These are phyloP conservation scores for Chorisops tibialis DNA, from an alignment of 2,888 invertebrate genomes.

Conservation along the genomic window DNA sequence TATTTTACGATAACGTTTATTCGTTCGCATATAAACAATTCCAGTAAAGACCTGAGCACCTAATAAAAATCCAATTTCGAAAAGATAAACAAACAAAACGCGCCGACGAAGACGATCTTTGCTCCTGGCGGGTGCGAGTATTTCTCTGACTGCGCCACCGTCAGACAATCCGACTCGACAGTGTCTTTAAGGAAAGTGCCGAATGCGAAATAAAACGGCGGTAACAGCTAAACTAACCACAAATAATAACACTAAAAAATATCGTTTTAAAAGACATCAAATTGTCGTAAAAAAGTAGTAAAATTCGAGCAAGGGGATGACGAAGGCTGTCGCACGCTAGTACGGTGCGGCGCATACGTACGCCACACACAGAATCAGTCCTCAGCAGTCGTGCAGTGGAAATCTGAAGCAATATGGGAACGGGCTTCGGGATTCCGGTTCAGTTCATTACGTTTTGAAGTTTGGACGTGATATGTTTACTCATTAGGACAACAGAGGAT, in stretches of 20 bases:
- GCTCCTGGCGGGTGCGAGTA: no score
- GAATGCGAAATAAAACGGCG: background rate
- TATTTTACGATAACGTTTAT: constrained; percentile 31
- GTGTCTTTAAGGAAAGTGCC: no score
- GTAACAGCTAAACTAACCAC: constrained; percentile 13
- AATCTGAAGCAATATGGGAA: no score
- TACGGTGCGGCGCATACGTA: background rate
- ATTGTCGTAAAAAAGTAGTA: constrained; percentile 32
- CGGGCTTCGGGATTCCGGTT: no score
- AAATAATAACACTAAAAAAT: constrained; percentile 25
- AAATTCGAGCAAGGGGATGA: constrained; percentile 11
- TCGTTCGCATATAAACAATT: constrained; percentile 30
- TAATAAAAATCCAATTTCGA: constrained; percentile 35
- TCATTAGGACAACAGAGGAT: no score
- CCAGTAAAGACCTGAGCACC: constrained; percentile 32
- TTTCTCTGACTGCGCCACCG: no score
- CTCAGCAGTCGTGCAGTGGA: no score
- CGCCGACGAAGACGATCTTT: background rate
- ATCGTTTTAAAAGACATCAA: constrained; percentile 31
- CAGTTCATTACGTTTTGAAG: no score
- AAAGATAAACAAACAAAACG: constrained; percentile 30
- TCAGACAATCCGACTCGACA: no score
- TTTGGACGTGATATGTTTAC: no score
- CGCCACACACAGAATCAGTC: no score
- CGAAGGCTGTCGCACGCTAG: background rate